Evolutionary conservation across 2,797 vertebrate species (phyloP).

Genomic region (Poecilia wingei): DNA sequence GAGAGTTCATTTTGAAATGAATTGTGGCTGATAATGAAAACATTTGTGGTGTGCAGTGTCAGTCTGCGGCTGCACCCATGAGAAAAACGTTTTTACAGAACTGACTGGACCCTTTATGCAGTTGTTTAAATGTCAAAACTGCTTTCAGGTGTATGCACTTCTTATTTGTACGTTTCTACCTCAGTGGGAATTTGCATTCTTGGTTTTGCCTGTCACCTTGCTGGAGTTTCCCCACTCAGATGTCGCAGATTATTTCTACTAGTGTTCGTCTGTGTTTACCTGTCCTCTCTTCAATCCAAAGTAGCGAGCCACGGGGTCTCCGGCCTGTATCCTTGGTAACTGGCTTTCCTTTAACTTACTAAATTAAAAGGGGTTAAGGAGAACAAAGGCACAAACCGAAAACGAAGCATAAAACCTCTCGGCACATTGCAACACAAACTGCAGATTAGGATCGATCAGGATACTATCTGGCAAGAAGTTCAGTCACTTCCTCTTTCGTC

Average conservation of each 20-base stretch:
- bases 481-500: conserved; percentile 96
- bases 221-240: background rate
- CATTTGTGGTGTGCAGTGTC: background rate
- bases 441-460: conserved; percentile 70
- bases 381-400: background rate
- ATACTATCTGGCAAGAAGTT: conserved; percentile 97
- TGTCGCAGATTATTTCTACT: background rate
- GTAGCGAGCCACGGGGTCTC: conserved; percentile 96
- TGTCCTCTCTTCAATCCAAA: conserved; percentile 97
- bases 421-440: no score
- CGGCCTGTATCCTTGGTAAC: conserved; percentile 94
- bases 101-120: background rate
- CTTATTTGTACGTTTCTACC: background rate
- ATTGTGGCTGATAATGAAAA: no score
- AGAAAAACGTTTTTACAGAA: background rate
- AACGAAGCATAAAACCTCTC: fast-evolving
- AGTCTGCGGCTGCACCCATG: background rate
- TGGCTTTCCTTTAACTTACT: conserved; percentile 98
- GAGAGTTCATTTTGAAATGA: background rate
- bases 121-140: background rate
- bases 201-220: background rate
- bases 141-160: background rate
- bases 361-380: conserved; percentile 48
- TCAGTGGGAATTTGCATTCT: background rate
- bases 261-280: conserved; percentile 72